phyloP scores from a whole-genome alignment of 2,888 invertebrate genomes.

The Sphaerophoria taeniata region DNA sequence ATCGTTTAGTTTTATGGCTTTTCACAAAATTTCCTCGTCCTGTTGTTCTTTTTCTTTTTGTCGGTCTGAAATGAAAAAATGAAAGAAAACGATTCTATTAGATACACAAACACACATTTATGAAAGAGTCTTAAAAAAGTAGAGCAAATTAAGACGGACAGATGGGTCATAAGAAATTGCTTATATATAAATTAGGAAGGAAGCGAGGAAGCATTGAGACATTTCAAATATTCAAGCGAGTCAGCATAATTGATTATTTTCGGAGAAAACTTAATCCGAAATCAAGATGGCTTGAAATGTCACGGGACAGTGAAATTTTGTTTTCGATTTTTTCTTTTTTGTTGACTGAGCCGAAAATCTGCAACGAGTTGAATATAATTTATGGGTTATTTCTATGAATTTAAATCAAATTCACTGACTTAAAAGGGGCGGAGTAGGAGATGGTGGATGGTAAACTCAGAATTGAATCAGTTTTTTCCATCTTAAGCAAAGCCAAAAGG shows the following conservation, averaged over 20 bases:
- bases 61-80: slow-evolving; percentile 43
- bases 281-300: neutral
- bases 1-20: slow-evolving; percentile 67
- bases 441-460: no score
- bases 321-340: neutral
- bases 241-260: slow-evolving; percentile 2
- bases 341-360: neutral
- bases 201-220: neutral
- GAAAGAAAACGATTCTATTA: slow-evolving; percentile 8
- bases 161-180: neutral
- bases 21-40: slow-evolving; percentile 21
- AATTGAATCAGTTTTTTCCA: no score
- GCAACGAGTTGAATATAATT: no score
- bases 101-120: neutral
- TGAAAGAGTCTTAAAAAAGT: neutral
- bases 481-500: no score
- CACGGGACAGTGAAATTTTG: neutral
- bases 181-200: neutral
- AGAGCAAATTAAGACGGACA: neutral
- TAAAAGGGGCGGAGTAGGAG: no score
- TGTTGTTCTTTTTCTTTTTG: neutral
- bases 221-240: neutral
- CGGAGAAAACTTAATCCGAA: slow-evolving; percentile 26
- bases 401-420: no score
- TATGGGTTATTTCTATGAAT: no score